Evolutionary conservation across 2,888 invertebrate genomes (phyloP), one percentile per base, ranked within the genome.

Genomic region (Cosmopolites sordidus): DNA sequence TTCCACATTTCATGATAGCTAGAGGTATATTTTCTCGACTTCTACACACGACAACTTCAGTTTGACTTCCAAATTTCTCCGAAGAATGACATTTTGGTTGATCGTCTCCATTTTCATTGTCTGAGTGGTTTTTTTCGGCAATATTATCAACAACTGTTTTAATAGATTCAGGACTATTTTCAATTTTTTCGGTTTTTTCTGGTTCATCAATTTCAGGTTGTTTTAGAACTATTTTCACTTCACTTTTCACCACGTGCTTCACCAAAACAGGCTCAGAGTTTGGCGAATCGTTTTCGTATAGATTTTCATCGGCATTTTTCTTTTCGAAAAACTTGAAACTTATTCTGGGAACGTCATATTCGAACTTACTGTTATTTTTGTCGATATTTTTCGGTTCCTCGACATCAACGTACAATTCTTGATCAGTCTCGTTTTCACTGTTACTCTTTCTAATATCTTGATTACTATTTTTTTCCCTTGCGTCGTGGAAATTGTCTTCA

Each of bases 311-410:
- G 43, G 58, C 55, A 41, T 59, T 58, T 42, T 51, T 48, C 43
- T 62, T 63, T 17, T 72, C 73, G 55, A 72, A 71, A 63, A 74
- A 74, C 43, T 70, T 71, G 55, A 75, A 75, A 54, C 72, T 71
- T 37, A 75, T 75, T 52, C 66, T 71, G 4, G 75, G 75, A 14
- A 75, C 73, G 47, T 74, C 74, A 51, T 71, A 72, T 47, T 70
- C 69, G 46, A 64, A 70, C 47, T 65, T 51, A 38, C 66, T 62
- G 43, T 65, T 66, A 43, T 60, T 62, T 40, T 58, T 59, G 39
- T 62, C 59, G 16, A 64, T 58, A 51, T 64, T 63, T 41, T 58
- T 62, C n/a, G 54, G 55, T 2, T 54, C 44, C 16, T 61, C 61
- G 2, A 65, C 60, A 48, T 66, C 66, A 11, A 58, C 57, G 49